A percentile compares a stretch with the other conserved stretches of the same genome.
These are phyloP conservation scores for Steinernema carpocapsae DNA, from an alignment of 2,888 invertebrate species.

Conservation along the genomic window DNA sequence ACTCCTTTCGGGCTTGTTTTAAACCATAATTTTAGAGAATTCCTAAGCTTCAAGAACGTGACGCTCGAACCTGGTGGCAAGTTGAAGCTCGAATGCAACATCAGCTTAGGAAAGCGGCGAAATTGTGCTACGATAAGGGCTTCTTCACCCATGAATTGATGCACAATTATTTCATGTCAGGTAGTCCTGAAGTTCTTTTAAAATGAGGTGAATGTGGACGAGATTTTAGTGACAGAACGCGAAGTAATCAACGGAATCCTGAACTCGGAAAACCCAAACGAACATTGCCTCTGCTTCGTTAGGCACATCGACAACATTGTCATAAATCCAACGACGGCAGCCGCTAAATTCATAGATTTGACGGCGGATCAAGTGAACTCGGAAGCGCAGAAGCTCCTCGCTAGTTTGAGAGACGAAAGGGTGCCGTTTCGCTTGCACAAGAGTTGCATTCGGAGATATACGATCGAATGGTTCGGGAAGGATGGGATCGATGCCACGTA, in stretches of 20 bases:
- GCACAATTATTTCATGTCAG: constrained; percentile 99
- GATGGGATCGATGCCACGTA: constrained; percentile 90
- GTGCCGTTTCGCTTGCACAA: constrained; percentile 86
- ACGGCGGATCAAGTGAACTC: constrained; percentile 81
- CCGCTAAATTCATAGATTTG: constrained; percentile 92
- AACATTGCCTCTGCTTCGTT: constrained; percentile 88
- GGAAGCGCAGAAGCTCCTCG: constrained; percentile 87
- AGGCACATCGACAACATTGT: constrained; percentile 97
- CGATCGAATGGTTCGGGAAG: constrained; percentile 94
- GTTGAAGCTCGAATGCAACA: constrained; percentile 93
- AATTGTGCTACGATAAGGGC: constrained; percentile 81
- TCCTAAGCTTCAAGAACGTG: constrained; percentile 91
- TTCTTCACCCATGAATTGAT: constrained; percentile 88
- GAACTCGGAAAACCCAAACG: constrained; percentile 85
- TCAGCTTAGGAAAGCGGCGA: constrained; percentile 84
- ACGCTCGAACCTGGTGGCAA: constrained; percentile 97
- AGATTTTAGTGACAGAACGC: constrained; percentile 84
- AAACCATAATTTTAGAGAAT: constrained; percentile 76
- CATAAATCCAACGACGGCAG: constrained; percentile 89
- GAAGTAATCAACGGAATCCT: constrained; percentile 95
- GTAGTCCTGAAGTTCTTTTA: constrained; percentile 72
- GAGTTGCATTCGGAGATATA: constrained; percentile 87
- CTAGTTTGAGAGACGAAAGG: constrained; percentile 85
- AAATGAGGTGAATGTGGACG: too few species aligned
- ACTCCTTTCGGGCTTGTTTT: constrained; percentile 35